Evolutionary conservation across 2,888 invertebrate species (phyloP), one percentile per base, ranked within the genome.

Genomic region (Amblyjoppa fuscipennis): DNA sequence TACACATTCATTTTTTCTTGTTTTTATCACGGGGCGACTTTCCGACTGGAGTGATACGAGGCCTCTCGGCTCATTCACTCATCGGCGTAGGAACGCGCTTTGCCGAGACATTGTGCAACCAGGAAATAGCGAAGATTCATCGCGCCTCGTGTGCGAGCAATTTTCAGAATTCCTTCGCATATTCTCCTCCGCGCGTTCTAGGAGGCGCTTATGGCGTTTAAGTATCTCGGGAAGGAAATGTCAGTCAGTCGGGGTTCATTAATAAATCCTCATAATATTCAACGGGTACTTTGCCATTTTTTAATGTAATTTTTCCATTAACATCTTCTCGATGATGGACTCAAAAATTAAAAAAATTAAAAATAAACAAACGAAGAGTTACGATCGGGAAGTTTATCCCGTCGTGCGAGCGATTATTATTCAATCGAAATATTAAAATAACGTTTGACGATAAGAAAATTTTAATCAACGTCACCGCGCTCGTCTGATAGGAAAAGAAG

Each of bases 101-200:
- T 28, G 28, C 53, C 70, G 45, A 71, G 75, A 80, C n/a, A 84
- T 80, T 75, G 83, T 49, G 80, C 76, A 85, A 82, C 79, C 85
- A 76, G 85, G 85, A 85, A 85, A 81, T 79, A 51, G 34, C 49
- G 70, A 64, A 76, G 80, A 80, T 71, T 20, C 74, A 51, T 61
- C 16, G 25, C 28, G 51, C 13, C 38, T 77, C 20, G 41, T 31
- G n/a, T 31, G 66, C 45, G 70, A 69, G 85, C 68, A 81, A 75
- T 69, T 75, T 85, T 79, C 75, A 56, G 53, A 74, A 84, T 73
- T 61, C 64, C 38, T 66, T 51, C 70, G 53, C 53, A 70, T 75
- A 41, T 31, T 68, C 51, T 25, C 51, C 5, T 38, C 59, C 9
- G 20, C 25, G 5, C 45, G 31, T 34, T 31, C 25, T 4, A 28